Conservation (phyloP, 2,888 invertebrate genomes). For the Acronicta alni region DNA sequence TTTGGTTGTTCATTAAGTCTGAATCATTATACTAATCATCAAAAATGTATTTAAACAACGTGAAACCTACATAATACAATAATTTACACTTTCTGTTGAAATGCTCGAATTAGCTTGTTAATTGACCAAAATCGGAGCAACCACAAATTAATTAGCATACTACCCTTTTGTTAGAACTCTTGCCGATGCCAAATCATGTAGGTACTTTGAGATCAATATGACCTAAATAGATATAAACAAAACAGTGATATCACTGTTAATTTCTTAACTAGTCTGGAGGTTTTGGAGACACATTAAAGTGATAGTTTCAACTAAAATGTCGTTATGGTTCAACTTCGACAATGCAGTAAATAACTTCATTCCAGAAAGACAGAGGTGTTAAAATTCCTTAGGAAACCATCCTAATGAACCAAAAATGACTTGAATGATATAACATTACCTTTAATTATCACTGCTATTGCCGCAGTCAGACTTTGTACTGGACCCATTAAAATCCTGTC, state of each 20-base stretch:
- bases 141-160: slow-evolving; percentile 40
- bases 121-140: slow-evolving; percentile 40
- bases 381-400: slow-evolving; percentile 2
- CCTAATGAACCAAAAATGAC: slow-evolving; percentile 14
- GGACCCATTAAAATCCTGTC: slow-evolving; percentile 3
- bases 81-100: slow-evolving; percentile 35
- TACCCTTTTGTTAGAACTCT: slow-evolving; percentile 38
- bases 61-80: slow-evolving; percentile 13
- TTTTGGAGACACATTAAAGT: no score
- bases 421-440: slow-evolving; percentile 9
- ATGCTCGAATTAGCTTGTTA: slow-evolving; percentile 31
- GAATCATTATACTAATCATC: slow-evolving; percentile 35
- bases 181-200: slow-evolving; percentile 28
- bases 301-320: no score
- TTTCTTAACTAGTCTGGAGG: no score
- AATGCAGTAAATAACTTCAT: no score
- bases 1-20: slow-evolving; percentile 21
- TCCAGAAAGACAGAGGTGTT: no score
- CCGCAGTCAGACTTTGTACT: slow-evolving; percentile 16
- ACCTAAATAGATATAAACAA: slow-evolving; percentile 33
- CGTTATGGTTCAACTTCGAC: no score
- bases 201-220: slow-evolving; percentile 31
- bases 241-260: slow-evolving; percentile 16
- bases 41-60: slow-evolving; percentile 16
- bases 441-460: slow-evolving; percentile 7